phyloP scores from a whole-genome alignment of 2,113 vertebrate genomes.

The Lanius ludovicianus region DNA sequence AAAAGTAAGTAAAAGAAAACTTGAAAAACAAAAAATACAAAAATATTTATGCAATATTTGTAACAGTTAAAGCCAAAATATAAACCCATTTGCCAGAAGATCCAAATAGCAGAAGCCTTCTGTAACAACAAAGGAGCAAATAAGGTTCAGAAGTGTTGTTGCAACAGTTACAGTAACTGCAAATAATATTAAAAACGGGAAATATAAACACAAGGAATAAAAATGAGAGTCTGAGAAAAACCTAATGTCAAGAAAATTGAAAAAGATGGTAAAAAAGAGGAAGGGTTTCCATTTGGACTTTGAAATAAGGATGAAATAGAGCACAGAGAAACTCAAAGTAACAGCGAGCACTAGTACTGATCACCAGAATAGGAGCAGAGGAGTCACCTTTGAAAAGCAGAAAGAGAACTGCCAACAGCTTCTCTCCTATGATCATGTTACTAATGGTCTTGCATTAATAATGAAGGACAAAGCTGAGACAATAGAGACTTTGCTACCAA shows the following conservation, averaged over 20 bases:
- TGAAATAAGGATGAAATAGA: background rate
- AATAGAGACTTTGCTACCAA: background rate
- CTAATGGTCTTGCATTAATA: slow-evolving; percentile 51
- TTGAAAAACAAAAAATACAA: background rate
- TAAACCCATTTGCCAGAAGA: background rate
- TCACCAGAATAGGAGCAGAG: background rate
- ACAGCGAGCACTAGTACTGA: background rate
- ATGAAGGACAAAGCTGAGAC: slow-evolving; percentile 31
- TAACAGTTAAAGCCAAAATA: background rate
- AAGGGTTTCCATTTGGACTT: background rate
- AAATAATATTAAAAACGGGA: slow-evolving; percentile 62
- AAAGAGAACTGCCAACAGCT: background rate
- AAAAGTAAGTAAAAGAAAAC: background rate
- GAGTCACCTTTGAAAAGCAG: slow-evolving; percentile 13
- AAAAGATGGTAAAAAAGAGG: background rate
- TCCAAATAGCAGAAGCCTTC: background rate
- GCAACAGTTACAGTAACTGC: background rate
- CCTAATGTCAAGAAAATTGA: background rate
- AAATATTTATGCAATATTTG: background rate
- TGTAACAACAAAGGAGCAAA: background rate
- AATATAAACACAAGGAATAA: background rate
- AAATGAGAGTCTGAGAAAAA: background rate
- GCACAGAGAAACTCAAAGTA: background rate
- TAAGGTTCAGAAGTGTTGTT: background rate
- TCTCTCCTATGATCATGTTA: slow-evolving; percentile 15